phyloP scores from a whole-genome alignment of 1,140 invertebrate species.

The Bombyx mandarina region DNA sequence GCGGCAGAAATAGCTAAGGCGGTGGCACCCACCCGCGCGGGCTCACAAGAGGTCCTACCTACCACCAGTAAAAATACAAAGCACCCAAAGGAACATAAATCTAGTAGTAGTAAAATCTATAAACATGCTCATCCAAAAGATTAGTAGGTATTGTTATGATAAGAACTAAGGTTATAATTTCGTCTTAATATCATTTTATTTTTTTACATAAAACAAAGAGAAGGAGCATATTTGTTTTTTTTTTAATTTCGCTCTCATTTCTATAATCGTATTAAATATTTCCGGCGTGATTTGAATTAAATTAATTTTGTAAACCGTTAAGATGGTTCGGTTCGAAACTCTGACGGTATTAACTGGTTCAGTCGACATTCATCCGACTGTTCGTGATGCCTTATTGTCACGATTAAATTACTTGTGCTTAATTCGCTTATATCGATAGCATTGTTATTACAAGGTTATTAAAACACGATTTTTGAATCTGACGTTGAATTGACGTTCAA shows the following conservation, averaged over 20 bases:
- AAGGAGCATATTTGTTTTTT: not conserved
- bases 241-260: not conserved
- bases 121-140: too few species aligned
- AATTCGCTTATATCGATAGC: constrained; percentile 48
- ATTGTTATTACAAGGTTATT: not conserved
- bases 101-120: too few species aligned
- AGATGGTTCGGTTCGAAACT: not conserved
- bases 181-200: too few species aligned
- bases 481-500: not conserved
- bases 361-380: constrained; percentile 43
- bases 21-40: too few species aligned
- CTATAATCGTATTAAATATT: not conserved
- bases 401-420: constrained; percentile 47
- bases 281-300: not conserved
- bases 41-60: too few species aligned
- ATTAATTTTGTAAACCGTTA: constrained; percentile 2
- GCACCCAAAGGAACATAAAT: too few species aligned
- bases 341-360: constrained; percentile 3
- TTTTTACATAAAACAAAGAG: too few species aligned
- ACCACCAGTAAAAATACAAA: too few species aligned
- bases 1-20: too few species aligned
- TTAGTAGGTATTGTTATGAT: too few species aligned
- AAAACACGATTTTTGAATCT: not conserved
- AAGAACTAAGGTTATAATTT: too few species aligned
- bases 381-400: constrained; percentile 26